Percentiles rank a stretch among this genome's conserved stretches.
Conservation (phyloP, 2,888 invertebrate genomes). For the Lepidocyrtoides sp. region DNA sequence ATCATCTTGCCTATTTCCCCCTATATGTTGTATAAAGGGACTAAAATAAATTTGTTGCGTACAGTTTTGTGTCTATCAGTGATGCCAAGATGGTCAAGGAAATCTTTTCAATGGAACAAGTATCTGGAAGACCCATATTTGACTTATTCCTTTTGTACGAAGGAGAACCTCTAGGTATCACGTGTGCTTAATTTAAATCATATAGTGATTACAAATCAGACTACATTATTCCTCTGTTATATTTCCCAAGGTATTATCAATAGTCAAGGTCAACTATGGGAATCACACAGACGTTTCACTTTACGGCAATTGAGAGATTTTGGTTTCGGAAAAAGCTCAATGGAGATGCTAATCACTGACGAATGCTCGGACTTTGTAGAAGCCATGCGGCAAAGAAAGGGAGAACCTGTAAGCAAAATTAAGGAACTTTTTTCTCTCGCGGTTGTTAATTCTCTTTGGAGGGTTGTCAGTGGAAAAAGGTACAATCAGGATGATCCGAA, state of each 20-base stretch:
- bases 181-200: background rate
- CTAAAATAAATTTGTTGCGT: background rate
- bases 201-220: too few relatives aligned
- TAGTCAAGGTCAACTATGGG: conserved; percentile 66
- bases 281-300: conserved; percentile 43
- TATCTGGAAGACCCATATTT: conserved; percentile 43
- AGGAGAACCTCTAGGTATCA: conserved; percentile 38
- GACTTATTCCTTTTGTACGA: conserved; percentile 41
- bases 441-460: conserved; percentile 67
- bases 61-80: conserved; percentile 42
- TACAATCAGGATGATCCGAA: conserved; percentile 60
- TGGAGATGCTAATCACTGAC: conserved; percentile 74
- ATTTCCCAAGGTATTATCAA: conserved; percentile 61
- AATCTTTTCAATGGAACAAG: conserved; percentile 53
- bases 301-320: conserved; percentile 63
- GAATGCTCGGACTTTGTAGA: conserved; percentile 51
- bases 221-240: too few relatives aligned
- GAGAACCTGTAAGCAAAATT: background rate
- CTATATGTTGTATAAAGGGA: too few relatives aligned
- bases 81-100: conserved; percentile 51
- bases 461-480: conserved; percentile 53
- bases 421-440: conserved; percentile 51
- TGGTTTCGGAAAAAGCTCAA: conserved; percentile 58
- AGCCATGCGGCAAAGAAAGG: conserved; percentile 7
- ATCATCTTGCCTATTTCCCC: background rate